Evolutionary conservation across 92 coral and sea anemone genomes (phyloP).

Genomic region (Bergia puertoricense): DNA sequence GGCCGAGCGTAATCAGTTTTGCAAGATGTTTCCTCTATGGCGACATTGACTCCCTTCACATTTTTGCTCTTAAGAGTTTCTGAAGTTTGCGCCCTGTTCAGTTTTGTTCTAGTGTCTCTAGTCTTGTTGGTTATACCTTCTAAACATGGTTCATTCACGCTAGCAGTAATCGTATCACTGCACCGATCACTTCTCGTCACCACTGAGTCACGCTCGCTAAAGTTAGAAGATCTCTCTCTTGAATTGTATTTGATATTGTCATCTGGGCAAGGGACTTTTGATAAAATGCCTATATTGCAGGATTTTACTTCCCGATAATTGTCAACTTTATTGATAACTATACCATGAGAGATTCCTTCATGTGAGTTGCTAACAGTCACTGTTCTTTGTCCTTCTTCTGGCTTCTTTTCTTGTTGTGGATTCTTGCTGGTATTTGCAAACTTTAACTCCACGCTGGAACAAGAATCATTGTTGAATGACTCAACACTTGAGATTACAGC

Average conservation of each 20-base stretch:
- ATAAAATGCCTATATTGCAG: background rate
- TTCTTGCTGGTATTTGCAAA: background rate
- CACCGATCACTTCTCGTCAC: background rate
- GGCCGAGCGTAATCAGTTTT: background rate
- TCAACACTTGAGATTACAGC: background rate
- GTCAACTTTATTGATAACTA: background rate
- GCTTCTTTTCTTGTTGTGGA: background rate
- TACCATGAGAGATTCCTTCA: background rate
- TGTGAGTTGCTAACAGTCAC: background rate
- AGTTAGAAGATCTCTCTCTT: background rate
- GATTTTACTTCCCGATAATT: background rate
- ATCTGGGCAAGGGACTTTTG: background rate
- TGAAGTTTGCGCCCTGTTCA: background rate
- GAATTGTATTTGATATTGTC: background rate
- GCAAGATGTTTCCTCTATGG: background rate
- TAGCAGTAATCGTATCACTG: background rate
- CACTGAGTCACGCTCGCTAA: background rate
- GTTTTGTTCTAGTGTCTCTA: too few relatives aligned
- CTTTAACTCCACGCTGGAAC: background rate
- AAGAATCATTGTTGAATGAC: conserved; percentile 9
- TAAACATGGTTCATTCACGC: background rate
- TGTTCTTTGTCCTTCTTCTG: background rate
- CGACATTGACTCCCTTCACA: background rate
- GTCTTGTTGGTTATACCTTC: background rate
- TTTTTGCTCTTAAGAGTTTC: background rate